Conservation (phyloP, 2,888 invertebrate genomes). For the Lycophotia porphyrea region DNA sequence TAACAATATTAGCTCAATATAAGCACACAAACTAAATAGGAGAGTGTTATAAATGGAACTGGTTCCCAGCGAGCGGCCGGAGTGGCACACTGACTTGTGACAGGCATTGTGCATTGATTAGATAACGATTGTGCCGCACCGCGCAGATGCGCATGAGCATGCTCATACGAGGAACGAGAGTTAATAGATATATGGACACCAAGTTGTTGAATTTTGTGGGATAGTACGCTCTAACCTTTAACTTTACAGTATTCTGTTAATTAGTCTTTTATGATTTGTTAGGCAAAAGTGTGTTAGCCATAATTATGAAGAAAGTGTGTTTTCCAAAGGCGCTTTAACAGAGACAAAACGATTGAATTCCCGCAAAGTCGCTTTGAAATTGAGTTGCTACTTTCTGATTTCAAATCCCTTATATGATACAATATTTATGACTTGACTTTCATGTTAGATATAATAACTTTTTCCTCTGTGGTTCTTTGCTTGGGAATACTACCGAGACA, state of each 20-base stretch:
- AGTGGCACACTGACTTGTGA: slow-evolving; percentile 77
- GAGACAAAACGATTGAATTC: neutral
- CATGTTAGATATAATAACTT: neutral
- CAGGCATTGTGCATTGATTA: slow-evolving; percentile 80
- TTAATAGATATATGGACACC: slow-evolving; percentile 32
- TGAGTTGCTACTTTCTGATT: neutral
- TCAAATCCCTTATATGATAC: neutral
- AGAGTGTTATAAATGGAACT: slow-evolving; percentile 52
- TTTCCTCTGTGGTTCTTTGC: neutral
- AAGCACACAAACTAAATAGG: slow-evolving; percentile 23
- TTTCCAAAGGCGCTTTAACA: neutral
- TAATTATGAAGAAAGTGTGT: neutral
- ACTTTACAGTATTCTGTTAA: neutral
- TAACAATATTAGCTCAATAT: slow-evolving; percentile 19
- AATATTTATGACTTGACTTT: neutral
- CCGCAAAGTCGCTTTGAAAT: neutral
- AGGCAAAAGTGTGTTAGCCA: neutral
- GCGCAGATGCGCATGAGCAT: slow-evolving; percentile 74
- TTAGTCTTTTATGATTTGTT: neutral
- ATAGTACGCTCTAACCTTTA: slow-evolving; percentile 9
- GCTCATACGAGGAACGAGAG: slow-evolving; percentile 27
- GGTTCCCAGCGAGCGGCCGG: slow-evolving; percentile 44
- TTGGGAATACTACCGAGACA: neutral
- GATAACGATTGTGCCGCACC: slow-evolving; percentile 78
- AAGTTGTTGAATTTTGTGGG: slow-evolving; percentile 19